Conservation (phyloP, 2,888 invertebrate species). For the Cylindroiulus punctatus region DNA sequence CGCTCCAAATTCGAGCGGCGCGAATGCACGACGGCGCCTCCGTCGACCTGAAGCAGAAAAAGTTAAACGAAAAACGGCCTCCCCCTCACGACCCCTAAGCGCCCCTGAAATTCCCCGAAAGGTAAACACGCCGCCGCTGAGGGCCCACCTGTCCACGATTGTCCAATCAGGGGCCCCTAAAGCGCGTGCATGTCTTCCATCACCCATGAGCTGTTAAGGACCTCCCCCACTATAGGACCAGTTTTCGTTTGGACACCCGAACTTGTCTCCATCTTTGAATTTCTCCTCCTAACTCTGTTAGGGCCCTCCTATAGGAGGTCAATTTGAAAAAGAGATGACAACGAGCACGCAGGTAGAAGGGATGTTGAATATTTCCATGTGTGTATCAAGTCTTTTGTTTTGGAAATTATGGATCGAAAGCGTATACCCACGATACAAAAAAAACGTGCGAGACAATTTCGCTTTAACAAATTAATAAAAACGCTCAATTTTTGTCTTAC, state of each 20-base stretch:
- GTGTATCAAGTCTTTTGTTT: too few relatives aligned
- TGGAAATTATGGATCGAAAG: too few relatives aligned
- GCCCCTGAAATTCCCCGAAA: too few relatives aligned
- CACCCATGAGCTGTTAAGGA: not conserved
- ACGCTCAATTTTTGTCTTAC: too few relatives aligned
- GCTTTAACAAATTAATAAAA: too few relatives aligned
- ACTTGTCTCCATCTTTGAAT: too few relatives aligned
- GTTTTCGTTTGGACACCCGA: too few relatives aligned
- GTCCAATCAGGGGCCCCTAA: constrained; percentile 2
- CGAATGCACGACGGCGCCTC: not conserved
- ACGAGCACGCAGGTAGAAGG: too few relatives aligned
- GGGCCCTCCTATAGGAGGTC: not conserved
- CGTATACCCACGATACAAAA: too few relatives aligned
- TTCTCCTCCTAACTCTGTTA: too few relatives aligned
- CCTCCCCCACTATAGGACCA: not conserved
- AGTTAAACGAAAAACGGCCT: not conserved
- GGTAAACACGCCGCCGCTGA: not conserved
- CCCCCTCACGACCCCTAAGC: not conserved
- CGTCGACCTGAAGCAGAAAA: not conserved
- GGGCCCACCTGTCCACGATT: not conserved
- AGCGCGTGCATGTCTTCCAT: not conserved
- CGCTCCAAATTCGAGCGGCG: not conserved
- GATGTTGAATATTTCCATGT: too few relatives aligned
- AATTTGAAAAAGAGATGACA: not conserved
- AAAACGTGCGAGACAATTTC: too few relatives aligned